A percentile compares a stretch with the other conserved stretches of the same genome.
Conservation (phyloP, 2,113 vertebrate genomes). For the Chlamydotis undulata region DNA sequence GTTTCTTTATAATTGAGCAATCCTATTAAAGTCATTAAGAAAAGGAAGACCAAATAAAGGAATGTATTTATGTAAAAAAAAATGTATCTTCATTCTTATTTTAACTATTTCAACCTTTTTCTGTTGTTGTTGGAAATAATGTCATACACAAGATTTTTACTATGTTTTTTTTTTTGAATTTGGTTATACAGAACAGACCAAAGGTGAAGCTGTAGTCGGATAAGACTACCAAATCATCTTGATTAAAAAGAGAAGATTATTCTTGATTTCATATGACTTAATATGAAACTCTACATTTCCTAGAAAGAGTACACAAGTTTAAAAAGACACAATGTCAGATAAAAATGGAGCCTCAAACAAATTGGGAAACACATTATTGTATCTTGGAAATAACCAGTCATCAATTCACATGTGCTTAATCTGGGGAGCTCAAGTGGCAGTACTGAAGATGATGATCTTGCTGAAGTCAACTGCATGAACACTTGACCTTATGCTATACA, state of each 20-base stretch:
- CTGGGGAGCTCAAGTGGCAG: background rate
- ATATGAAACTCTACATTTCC: background rate
- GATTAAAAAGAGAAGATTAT: background rate
- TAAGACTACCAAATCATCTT: background rate
- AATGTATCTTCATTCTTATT: background rate
- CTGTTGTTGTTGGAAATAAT: background rate
- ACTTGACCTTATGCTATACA: background rate
- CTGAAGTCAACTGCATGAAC: background rate
- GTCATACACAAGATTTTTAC: background rate
- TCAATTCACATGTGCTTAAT: background rate
- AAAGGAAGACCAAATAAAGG: background rate
- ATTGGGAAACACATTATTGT: background rate
- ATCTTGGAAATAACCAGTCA: background rate
- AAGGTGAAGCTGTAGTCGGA: background rate
- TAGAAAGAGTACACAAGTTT: background rate
- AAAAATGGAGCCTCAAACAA: background rate
- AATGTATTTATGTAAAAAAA: background rate
- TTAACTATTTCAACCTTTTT: background rate
- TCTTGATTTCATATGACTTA: background rate
- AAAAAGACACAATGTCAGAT: background rate
- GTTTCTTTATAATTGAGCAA: background rate
- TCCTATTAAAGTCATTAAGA: background rate
- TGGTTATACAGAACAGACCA: background rate
- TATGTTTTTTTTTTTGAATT: background rate
- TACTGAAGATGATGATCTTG: background rate